Evolutionary conservation across 1,140 invertebrate genomes (phyloP).

Genomic region (Pissodes strobi): DNA sequence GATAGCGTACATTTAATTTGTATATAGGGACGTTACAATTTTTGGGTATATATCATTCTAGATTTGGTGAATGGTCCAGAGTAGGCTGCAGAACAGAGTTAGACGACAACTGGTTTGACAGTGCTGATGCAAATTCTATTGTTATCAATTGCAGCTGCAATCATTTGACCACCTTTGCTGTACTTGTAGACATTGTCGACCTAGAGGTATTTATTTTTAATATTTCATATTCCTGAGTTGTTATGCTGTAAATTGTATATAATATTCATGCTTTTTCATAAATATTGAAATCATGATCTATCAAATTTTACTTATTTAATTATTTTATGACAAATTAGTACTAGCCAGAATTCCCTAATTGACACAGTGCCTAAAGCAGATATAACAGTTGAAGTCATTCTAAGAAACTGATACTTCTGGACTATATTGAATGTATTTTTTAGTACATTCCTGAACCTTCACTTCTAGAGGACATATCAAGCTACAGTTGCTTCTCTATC

Average conservation of each 20-base stretch:
- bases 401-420: no score
- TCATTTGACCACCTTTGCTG: slow-evolving; percentile 89
- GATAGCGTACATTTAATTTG: no score
- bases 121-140: slow-evolving; percentile 53
- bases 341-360: no score
- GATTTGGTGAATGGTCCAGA: slow-evolving; percentile 82
- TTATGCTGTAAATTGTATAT: no score
- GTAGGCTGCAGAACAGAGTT: slow-evolving; percentile 85
- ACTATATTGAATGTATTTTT: no score
- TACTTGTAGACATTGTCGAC: slow-evolving; percentile 89
- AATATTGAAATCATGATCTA: no score
- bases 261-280: no score
- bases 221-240: slow-evolving; percentile 12
- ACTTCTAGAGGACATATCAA: slow-evolving; percentile 80
- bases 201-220: slow-evolving; percentile 66
- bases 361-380: no score
- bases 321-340: no score
- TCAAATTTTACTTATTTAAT: no score
- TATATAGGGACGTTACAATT: no score
- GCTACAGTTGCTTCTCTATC: slow-evolving; percentile 86
- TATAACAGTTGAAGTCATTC: no score
- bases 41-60: slow-evolving; percentile 54
- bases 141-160: slow-evolving; percentile 95
- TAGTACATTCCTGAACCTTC: slow-evolving; percentile 83
- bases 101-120: slow-evolving; percentile 63